Base-by-base conservation (phyloP, 2,888 invertebrate genomes). In the Aelia acuminata region DNA sequence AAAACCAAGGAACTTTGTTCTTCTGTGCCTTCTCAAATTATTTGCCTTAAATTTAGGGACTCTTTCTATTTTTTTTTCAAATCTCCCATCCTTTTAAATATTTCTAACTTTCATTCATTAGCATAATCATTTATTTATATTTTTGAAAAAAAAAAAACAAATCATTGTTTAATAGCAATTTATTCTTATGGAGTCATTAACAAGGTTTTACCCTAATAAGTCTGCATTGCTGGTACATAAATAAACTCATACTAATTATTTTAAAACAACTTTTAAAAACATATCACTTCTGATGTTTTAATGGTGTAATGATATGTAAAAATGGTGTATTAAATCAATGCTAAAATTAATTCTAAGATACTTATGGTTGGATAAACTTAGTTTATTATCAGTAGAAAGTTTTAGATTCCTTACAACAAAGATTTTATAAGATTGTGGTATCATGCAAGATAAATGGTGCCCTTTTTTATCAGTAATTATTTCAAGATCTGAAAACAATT, bases 291-390 rank as follows among this genome's bases (percentile, higher is more conserved):
- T 11, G n/a, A 80, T 80, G 22, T 43, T n/a, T 4, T 13, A 22
- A n/a, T n/a, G n/a, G n/a, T n/a, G n/a, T n/a, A n/a, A n/a, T n/a
- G n/a, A n/a, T n/a, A n/a, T n/a, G 80, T 22, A 43, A 43, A 47
- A 75, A 75, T 75, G 39, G 75, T 75, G 75, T 22, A 22, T 11
- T 22, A 75, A 75, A 20, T 75, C 39, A 39, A 75, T 75, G 39
- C 35, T 75, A 1, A 75, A 8, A 22, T 75, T 20, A 11, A 80
- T 43, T 22, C 0, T 11, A 80, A 10, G 35, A 1, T 70, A 70
- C 1, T 70, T 70, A 26, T 35, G 18, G 26, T 13, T 13, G 13
- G 13, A 35, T 70, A 70, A 70, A 63, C 15, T 15, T 31, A 63
- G 31, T 63, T 31, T 31, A 63, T 31, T 57, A 11, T 57, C 13